phyloP scores from a whole-genome alignment of 2,113 vertebrate species.

The Etheostoma cragini region DNA sequence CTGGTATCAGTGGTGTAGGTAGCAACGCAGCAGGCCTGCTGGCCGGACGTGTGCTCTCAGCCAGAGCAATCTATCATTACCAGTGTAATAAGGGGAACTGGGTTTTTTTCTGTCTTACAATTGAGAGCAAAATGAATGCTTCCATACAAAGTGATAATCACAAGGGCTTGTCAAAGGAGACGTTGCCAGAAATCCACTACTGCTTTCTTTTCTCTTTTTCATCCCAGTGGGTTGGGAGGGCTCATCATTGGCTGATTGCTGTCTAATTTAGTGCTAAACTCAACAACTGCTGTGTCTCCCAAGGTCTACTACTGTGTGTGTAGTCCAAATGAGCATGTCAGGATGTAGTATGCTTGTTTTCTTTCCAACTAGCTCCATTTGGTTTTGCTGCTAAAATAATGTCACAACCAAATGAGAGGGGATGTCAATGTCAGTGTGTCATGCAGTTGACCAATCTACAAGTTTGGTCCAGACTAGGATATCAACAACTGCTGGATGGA shows the following conservation, averaged over 20 bases:
- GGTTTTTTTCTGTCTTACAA: conserved; percentile 76
- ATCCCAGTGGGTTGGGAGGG: conserved; percentile 53
- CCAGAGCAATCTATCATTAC: conserved; percentile 82
- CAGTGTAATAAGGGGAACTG: conserved; percentile 77
- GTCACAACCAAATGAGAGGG: neutral
- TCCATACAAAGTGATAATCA: conserved; percentile 82
- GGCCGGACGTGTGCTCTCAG: conserved; percentile 67
- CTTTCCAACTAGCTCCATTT: neutral
- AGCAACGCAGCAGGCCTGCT: conserved; percentile 56
- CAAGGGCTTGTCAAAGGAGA: conserved; percentile 62
- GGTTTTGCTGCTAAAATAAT: conserved; percentile 13
- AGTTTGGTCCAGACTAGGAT: neutral
- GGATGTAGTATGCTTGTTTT: conserved; percentile 1
- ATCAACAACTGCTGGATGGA: neutral
- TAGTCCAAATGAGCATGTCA: conserved; percentile 29
- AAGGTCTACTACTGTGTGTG: conserved; percentile 51
- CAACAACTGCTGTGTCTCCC: conserved; percentile 33
- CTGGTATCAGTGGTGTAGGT: conserved; percentile 79
- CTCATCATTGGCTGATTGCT: conserved; percentile 62
- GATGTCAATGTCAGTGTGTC: neutral
- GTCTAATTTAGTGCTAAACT: conserved; percentile 64
- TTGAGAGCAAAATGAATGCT: conserved; percentile 82
- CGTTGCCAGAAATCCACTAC: conserved; percentile 60
- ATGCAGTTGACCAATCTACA: neutral
- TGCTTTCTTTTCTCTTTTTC: conserved; percentile 63